These are phyloP conservation scores for Numida meleagris DNA, from an alignment of 2,113 vertebrate species.

Conservation along the genomic window DNA sequence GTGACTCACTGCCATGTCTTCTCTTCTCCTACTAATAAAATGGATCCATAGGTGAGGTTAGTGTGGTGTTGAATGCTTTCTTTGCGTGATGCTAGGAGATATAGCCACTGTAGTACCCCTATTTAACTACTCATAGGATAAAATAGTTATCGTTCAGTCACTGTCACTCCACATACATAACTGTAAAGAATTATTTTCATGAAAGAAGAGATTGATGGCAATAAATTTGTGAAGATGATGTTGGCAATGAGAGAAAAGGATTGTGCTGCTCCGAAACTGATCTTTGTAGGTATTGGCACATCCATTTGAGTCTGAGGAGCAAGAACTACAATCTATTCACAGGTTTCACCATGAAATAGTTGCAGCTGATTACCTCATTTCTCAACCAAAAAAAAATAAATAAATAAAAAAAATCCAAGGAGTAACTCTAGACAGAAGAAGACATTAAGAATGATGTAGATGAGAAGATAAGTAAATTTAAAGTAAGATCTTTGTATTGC, in stretches of 20 bases:
- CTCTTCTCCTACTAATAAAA: background rate
- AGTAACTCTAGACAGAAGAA: background rate
- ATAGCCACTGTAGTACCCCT: background rate
- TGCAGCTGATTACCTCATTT: background rate
- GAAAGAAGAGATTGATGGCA: background rate
- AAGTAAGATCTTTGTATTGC: background rate
- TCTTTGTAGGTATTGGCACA: background rate
- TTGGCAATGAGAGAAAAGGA: background rate
- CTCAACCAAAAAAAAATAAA: background rate
- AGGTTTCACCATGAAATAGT: background rate
- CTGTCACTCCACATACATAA: background rate
- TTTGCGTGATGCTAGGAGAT: background rate
- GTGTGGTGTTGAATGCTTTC: background rate
- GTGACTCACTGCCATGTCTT: background rate
- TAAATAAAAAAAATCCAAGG: background rate
- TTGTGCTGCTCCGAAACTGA: background rate
- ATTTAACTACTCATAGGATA: background rate
- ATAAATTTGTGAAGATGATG: background rate
- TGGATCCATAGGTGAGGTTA: background rate
- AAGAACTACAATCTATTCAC: background rate
- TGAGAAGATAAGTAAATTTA: background rate
- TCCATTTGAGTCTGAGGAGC: background rate
- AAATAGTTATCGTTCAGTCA: background rate
- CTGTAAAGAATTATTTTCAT: background rate
- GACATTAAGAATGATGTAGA: background rate